These are phyloP conservation scores for Ectemnius lituratus DNA, from an alignment of 2,888 invertebrate genomes.

Conservation along the genomic window DNA sequence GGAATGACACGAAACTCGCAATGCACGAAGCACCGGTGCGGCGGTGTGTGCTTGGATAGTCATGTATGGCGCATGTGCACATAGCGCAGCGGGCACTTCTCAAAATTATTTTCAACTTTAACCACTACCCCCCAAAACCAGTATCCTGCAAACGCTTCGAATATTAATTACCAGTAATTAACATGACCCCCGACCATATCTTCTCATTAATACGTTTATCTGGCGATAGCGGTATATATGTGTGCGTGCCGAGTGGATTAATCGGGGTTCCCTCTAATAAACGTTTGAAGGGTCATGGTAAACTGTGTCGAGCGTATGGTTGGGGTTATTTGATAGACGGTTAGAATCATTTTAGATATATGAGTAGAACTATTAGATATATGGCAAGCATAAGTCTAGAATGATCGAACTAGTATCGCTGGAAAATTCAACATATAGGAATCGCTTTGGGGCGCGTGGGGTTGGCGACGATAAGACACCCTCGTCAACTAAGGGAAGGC, in stretches of 20 bases:
- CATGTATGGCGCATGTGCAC: too few species aligned
- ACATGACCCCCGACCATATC: slow-evolving; percentile 9
- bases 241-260: not conserved
- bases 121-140: slow-evolving; percentile 21
- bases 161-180: slow-evolving; percentile 42
- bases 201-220: slow-evolving; percentile 31
- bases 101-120: not conserved
- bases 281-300: too few species aligned
- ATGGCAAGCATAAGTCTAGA: not conserved
- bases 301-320: too few species aligned
- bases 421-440: slow-evolving; percentile 17
- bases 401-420: slow-evolving; percentile 30
- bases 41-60: too few species aligned
- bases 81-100: slow-evolving; percentile 15
- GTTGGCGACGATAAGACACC: slow-evolving; percentile 49
- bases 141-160: slow-evolving; percentile 20
- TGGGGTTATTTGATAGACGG: too few species aligned
- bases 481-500: slow-evolving; percentile 27
- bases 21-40: slow-evolving; percentile 26
- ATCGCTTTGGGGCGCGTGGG: slow-evolving; percentile 20
- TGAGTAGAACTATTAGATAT: too few species aligned
- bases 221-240: not conserved
- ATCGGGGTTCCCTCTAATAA: too few species aligned
- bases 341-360: too few species aligned
- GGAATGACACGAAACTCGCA: slow-evolving; percentile 46